phyloP scores from a whole-genome alignment of 2,888 invertebrate genomes.

The Cephus pulcher region DNA sequence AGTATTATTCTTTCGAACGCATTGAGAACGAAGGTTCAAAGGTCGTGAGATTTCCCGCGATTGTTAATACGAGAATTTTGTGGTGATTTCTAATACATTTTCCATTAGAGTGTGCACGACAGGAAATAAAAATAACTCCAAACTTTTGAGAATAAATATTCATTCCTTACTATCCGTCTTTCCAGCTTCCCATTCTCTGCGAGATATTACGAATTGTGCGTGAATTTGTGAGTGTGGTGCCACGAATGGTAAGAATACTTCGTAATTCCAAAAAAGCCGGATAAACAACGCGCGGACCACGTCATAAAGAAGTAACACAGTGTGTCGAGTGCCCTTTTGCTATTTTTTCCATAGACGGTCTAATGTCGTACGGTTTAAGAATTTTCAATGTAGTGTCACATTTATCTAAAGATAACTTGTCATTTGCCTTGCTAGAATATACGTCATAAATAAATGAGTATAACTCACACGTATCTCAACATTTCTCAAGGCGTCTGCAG shows the following conservation, averaged over 20 bases:
- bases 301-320: background rate
- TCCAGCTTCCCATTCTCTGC: background rate
- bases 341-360: background rate
- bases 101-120: background rate
- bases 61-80: constrained; percentile 37
- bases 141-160: background rate
- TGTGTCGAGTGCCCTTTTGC: background rate
- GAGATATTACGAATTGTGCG: background rate
- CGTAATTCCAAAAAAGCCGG: background rate
- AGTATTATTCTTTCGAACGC: background rate
- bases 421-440: background rate
- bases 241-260: background rate
- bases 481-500: background rate
- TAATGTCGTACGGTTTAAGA: background rate
- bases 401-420: background rate
- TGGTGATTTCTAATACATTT: background rate
- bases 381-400: background rate
- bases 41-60: constrained; percentile 56
- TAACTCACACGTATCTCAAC: background rate
- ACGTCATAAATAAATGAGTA: background rate
- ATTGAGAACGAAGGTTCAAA: background rate
- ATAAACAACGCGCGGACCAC: background rate
- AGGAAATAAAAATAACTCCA: background rate
- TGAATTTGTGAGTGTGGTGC: background rate
- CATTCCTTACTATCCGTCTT: background rate